phyloP scores from a whole-genome alignment of 2,888 invertebrate species.

The Hymenopus coronatus region DNA sequence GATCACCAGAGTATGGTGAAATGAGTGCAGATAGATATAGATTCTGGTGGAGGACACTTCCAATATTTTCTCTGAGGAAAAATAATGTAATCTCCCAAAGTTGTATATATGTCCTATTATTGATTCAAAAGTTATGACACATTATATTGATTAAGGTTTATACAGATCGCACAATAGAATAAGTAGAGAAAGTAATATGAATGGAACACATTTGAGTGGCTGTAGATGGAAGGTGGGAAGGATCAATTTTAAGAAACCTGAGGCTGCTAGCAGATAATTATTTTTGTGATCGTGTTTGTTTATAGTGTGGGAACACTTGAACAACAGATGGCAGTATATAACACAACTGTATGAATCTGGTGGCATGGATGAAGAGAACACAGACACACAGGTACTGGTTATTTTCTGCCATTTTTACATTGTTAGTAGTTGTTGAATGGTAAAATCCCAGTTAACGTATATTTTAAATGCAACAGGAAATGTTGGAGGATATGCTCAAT shows the following conservation, averaged over 20 bases:
- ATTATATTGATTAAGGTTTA: too few species aligned
- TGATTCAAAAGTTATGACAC: too few species aligned
- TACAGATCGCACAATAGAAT: too few species aligned
- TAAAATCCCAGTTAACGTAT: not conserved
- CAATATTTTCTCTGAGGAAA: too few species aligned
- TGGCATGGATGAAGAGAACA: conserved; percentile 70
- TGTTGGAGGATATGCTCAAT: conserved; percentile 81
- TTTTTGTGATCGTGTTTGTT: conserved; percentile 31
- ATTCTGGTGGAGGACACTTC: too few species aligned
- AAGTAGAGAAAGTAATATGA: too few species aligned
- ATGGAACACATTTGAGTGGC: too few species aligned
- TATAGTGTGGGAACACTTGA: conserved; percentile 58
- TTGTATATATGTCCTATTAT: too few species aligned
- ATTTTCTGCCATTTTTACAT: not conserved
- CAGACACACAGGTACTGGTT: conserved; percentile 60
- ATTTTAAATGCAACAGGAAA: conserved; percentile 52
- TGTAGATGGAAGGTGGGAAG: too few species aligned
- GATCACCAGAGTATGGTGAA: too few species aligned
- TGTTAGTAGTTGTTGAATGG: not conserved
- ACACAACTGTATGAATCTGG: conserved; percentile 73
- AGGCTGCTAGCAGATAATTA: not conserved
- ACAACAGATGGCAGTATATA: conserved; percentile 76
- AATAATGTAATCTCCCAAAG: too few species aligned
- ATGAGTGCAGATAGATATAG: too few species aligned
- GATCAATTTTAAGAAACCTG: not conserved